phyloP scores from a whole-genome alignment of 53 echinoderm and acorn worm species.

The Astropecten irregularis region DNA sequence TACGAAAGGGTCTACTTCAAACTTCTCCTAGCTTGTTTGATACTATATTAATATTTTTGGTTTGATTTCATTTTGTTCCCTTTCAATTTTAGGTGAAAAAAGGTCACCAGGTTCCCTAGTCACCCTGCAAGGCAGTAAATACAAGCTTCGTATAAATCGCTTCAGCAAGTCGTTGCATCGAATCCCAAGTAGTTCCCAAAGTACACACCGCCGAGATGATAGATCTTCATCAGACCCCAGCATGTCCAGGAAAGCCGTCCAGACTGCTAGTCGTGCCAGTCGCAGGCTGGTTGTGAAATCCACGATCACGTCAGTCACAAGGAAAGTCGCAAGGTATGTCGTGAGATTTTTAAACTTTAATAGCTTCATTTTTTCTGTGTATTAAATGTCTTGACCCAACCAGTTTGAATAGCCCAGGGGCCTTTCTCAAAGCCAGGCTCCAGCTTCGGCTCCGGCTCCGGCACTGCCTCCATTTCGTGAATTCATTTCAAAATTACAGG shows the following conservation, averaged over 20 bases:
- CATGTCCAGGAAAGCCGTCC: not conserved
- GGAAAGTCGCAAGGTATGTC: conserved; percentile 47
- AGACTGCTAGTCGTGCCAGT: not conserved
- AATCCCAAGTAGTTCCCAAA: conserved; percentile 16
- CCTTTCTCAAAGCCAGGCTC: too few species aligned
- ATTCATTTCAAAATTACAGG: too few species aligned
- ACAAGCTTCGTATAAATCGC: conserved; percentile 41
- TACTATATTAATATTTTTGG: not conserved
- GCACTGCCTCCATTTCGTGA: too few species aligned
- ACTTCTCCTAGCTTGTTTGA: too few species aligned
- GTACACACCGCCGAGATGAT: too few species aligned
- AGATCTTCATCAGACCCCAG: too few species aligned
- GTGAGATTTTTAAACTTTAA: too few species aligned
- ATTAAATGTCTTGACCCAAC: too few species aligned
- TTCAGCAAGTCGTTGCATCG: conserved; percentile 55
- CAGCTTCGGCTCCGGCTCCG: too few species aligned
- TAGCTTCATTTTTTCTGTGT: too few species aligned
- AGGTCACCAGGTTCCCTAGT: conserved; percentile 41
- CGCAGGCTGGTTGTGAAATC: conserved; percentile 9
- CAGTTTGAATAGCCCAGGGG: too few species aligned
- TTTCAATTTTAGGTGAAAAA: not conserved
- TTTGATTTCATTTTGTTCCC: conserved; percentile 1
- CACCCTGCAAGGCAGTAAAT: conserved; percentile 33
- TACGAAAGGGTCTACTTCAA: too few species aligned
- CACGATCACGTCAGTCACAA: conserved; percentile 22